Conservation (phyloP, 2,113 vertebrate genomes). For the Toxostoma redivivum region DNA sequence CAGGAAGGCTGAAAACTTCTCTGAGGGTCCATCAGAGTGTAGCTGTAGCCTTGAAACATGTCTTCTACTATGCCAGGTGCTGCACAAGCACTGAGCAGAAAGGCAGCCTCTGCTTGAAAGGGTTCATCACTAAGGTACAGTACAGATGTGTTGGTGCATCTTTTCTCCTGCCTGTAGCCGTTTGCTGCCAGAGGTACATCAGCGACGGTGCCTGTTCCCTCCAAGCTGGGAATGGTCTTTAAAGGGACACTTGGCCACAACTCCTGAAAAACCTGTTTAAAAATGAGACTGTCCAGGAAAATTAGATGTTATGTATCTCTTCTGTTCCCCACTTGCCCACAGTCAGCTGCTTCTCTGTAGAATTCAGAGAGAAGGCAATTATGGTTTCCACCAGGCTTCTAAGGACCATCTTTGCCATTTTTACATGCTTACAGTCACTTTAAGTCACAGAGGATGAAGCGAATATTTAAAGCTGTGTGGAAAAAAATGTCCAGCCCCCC, state of each 20-base stretch:
- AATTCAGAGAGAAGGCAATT: not conserved
- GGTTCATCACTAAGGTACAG: not conserved
- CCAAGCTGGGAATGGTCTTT: not conserved
- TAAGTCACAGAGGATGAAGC: not conserved
- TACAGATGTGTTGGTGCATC: not conserved
- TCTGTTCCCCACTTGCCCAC: not conserved
- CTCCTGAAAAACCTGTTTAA: not conserved
- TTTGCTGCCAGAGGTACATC: not conserved
- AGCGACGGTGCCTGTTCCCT: not conserved
- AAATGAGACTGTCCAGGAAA: not conserved
- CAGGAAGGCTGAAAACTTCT: not conserved
- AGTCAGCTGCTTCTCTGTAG: not conserved
- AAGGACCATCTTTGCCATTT: not conserved
- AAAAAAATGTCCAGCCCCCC: not conserved
- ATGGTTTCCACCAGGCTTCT: not conserved
- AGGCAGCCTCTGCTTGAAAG: not conserved
- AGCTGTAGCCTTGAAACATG: not conserved
- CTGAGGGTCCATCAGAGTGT: not conserved
- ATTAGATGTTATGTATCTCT: not conserved
- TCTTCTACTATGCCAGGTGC: not conserved
- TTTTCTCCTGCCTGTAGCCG: not conserved
- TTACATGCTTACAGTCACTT: not conserved
- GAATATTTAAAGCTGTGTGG: not conserved
- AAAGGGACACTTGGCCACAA: not conserved
- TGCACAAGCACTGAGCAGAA: not conserved